Evolutionary conservation across 1,140 invertebrate species (phyloP).

Genomic region (Aphelinus atriplicis): DNA sequence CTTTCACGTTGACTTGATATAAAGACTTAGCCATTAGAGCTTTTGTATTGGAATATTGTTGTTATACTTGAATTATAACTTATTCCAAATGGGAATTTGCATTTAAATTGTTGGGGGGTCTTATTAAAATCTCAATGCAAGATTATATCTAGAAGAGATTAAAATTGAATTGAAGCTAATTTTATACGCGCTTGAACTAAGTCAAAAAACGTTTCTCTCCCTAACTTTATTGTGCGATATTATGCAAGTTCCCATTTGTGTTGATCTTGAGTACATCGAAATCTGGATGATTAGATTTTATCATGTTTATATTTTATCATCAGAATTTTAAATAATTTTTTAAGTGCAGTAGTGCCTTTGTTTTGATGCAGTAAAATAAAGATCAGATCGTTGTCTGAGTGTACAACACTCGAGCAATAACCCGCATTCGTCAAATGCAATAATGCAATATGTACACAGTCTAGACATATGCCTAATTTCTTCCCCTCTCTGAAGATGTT

Average conservation of each 20-base stretch:
- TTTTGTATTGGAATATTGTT: constrained; percentile 22
- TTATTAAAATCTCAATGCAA: no score
- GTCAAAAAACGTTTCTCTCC: no score
- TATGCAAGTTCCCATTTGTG: constrained; percentile 25
- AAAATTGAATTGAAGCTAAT: no score
- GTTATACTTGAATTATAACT: constrained; percentile 40
- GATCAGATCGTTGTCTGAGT: constrained; percentile 32
- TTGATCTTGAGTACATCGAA: constrained; percentile 27
- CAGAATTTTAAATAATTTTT: constrained; percentile 30
- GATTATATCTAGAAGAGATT: no score
- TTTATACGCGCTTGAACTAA: no score
- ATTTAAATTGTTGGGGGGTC: neutral
- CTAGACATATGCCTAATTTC: constrained; percentile 18
- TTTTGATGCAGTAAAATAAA: constrained; percentile 22
- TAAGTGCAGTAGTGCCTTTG: constrained; percentile 29
- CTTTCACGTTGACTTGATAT: constrained; percentile 30
- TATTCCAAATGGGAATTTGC: constrained; percentile 41
- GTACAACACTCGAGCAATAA: constrained; percentile 5
- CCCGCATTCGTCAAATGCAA: constrained; percentile 13
- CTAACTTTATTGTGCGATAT: neutral
- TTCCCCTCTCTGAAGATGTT: neutral
- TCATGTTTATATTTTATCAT: constrained; percentile 27
- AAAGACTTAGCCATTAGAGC: constrained; percentile 19
- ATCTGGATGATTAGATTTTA: constrained; percentile 22
- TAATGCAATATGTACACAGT: constrained; percentile 26